These are phyloP conservation scores for Sinhomidia bicolor DNA, from an alignment of 2,888 invertebrate genomes.

Conservation along the genomic window DNA sequence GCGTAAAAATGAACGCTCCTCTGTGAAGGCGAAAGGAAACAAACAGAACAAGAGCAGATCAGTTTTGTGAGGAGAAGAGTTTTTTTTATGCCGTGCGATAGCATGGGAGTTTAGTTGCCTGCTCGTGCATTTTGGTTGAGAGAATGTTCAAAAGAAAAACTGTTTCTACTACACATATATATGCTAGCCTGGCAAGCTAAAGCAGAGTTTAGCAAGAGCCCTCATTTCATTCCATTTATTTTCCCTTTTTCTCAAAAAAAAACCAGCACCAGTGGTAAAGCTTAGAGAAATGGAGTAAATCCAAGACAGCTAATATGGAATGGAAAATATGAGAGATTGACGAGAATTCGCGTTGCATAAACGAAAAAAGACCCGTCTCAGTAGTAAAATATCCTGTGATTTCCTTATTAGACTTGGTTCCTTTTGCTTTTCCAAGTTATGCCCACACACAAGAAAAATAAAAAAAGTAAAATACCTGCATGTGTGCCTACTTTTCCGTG, in stretches of 20 bases:
- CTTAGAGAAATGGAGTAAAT: background rate
- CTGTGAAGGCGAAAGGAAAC: slow-evolving; percentile 59
- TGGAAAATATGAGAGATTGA: background rate
- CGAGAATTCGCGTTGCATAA: slow-evolving; percentile 35
- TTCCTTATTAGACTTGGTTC: slow-evolving; percentile 60
- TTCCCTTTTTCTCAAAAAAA: slow-evolving; percentile 32
- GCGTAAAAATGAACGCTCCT: slow-evolving; percentile 27
- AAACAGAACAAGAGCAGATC: background rate
- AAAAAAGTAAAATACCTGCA: background rate
- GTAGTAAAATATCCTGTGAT: slow-evolving; percentile 56
- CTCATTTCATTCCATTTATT: slow-evolving; percentile 62
- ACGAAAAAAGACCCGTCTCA: slow-evolving; percentile 33
- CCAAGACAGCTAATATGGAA: background rate
- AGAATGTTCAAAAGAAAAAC: background rate
- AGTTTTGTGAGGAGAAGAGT: background rate
- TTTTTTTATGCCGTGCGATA: slow-evolving; percentile 30
- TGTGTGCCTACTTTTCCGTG: background rate
- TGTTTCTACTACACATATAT: background rate
- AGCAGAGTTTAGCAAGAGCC: slow-evolving; percentile 48
- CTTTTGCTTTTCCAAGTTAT: background rate
- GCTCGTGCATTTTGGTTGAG: slow-evolving; percentile 20
- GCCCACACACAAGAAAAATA: background rate
- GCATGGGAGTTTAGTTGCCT: no score
- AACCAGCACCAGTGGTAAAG: background rate
- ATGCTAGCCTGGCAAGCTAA: no score